Evolutionary conservation across 1,140 invertebrate species (phyloP).

Genomic region (Drosophila sechellia): DNA sequence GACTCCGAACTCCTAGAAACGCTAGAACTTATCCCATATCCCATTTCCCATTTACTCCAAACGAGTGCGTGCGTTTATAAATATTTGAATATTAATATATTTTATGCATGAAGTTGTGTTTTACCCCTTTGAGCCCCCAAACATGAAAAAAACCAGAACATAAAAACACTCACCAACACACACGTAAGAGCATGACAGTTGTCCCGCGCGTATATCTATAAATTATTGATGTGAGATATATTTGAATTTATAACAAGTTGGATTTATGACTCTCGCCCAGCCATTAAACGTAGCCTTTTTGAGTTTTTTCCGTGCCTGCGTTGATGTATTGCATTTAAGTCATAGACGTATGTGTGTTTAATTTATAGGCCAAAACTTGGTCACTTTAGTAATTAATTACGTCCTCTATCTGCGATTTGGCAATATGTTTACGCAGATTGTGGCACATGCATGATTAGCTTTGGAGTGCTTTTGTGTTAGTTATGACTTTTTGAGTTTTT

Average conservation of each 20-base stretch:
- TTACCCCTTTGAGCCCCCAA: conserved; percentile 44
- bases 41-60: conserved; percentile 3
- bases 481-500: not conserved
- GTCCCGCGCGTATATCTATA: conserved; percentile 78
- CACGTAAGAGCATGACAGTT: conserved; percentile 69
- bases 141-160: conserved; percentile 22
- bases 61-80: conserved; percentile 62
- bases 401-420: conserved; percentile 1
- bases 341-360: conserved; percentile 28
- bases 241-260: conserved; percentile 76
- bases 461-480: conserved; percentile 22
- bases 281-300: conserved; percentile 50
- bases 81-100: conserved; percentile 78
- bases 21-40: conserved; percentile 9
- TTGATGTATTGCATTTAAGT: conserved; percentile 42
- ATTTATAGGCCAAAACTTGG: conserved; percentile 66
- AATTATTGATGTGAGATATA: conserved; percentile 82
- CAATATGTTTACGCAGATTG: conserved; percentile 31
- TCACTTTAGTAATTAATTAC: conserved; percentile 67
- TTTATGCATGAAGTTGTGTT: conserved; percentile 81
- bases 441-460: conserved; percentile 49
- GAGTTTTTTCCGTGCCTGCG: conserved; percentile 10
- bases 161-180: conserved; percentile 22
- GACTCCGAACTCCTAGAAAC: conserved; percentile 21
- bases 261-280: conserved; percentile 65